phyloP scores from a whole-genome alignment of 2,113 vertebrate species.

The Nycticebus coucang region DNA sequence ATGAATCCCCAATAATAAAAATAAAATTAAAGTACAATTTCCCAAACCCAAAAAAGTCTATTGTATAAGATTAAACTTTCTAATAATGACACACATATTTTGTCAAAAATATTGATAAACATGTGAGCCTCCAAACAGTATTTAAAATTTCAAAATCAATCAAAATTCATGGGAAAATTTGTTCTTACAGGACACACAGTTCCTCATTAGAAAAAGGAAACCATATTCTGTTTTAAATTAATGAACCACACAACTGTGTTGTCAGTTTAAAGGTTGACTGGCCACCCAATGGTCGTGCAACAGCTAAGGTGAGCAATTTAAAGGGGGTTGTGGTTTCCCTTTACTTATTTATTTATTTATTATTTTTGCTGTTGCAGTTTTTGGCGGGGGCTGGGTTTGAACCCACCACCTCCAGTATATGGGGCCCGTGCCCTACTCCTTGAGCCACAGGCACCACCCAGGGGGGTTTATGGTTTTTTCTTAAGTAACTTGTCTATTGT shows the following conservation, averaged over 20 bases:
- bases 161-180: not conserved
- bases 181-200: not conserved
- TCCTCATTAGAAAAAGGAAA: not conserved
- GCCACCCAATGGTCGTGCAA: not conserved
- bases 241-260: not conserved
- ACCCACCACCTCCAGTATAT: too few relatives aligned
- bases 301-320: not conserved
- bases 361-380: too few relatives aligned
- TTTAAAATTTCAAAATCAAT: constrained; percentile 45
- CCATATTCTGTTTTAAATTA: not conserved
- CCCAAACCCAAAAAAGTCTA: not conserved
- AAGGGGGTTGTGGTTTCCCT: not conserved
- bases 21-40: too few relatives aligned
- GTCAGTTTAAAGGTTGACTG: not conserved
- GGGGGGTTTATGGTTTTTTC: not conserved
- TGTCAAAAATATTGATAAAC: not conserved
- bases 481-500: constrained; percentile 4
- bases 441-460: too few relatives aligned
- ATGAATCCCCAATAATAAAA: too few relatives aligned
- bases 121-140: not conserved
- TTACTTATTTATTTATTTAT: not conserved
- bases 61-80: not conserved
- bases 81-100: not conserved
- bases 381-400: too few relatives aligned
- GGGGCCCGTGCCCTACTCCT: too few relatives aligned